These are phyloP conservation scores for Odocoileus hemionus DNA, from an alignment of 2,113 vertebrate genomes.

Conservation along the genomic window DNA sequence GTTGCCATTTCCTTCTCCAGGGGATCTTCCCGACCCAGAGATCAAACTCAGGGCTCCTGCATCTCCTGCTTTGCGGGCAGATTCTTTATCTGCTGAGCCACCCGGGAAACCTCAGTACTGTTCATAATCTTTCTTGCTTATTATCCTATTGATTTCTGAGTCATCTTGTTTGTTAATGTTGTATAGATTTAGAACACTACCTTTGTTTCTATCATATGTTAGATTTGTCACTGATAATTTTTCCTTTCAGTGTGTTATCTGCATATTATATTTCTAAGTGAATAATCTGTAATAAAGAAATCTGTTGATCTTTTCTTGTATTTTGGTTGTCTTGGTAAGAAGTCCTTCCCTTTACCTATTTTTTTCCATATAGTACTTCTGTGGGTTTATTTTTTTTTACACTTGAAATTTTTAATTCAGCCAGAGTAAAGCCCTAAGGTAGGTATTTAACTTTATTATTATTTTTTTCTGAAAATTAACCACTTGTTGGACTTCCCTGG, in stretches of 20 bases:
- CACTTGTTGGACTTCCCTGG: background rate
- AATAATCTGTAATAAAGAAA: background rate
- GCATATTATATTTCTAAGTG: background rate
- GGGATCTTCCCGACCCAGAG: background rate
- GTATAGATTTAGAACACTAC: background rate
- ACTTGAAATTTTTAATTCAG: constrained; percentile 1
- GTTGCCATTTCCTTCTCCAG: background rate
- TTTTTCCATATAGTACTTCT: background rate
- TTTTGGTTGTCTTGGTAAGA: background rate
- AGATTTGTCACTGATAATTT: background rate
- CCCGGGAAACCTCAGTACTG: background rate
- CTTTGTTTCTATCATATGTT: background rate
- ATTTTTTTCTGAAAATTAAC: background rate
- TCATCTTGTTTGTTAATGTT: background rate
- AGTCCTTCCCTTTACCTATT: background rate
- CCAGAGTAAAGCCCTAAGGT: background rate
- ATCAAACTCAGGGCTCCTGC: background rate
- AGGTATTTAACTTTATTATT: background rate
- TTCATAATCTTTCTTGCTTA: background rate
- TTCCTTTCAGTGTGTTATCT: background rate
- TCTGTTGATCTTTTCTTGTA: background rate
- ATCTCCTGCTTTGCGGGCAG: background rate
- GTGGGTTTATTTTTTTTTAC: background rate
- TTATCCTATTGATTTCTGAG: background rate
- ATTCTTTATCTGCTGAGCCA: background rate